Percentiles rank a stretch among this genome's conserved stretches.
These are phyloP conservation scores for Phalloptychus januarius DNA, from an alignment of 2,797 vertebrate species.

Conservation along the genomic window DNA sequence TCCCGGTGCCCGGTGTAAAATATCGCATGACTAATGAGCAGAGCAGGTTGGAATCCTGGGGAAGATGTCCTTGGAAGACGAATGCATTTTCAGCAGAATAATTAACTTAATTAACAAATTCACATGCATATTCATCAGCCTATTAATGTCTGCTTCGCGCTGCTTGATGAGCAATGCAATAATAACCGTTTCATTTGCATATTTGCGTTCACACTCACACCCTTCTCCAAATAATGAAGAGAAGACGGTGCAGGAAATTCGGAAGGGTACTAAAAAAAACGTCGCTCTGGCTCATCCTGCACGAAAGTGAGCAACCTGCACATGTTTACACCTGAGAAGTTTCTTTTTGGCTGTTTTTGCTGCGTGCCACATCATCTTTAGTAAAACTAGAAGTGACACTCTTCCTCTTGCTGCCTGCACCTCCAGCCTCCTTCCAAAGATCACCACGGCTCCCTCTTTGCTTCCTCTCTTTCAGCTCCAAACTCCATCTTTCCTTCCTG, in stretches of 20 bases:
- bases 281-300: conserved; percentile 24
- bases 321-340: background rate
- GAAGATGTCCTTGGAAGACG: conserved; percentile 99
- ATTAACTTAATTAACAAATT: conserved; percentile 99
- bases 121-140: conserved; percentile 99
- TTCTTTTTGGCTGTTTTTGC: conserved; percentile 15
- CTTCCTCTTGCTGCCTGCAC: conserved; percentile 43
- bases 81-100: conserved; percentile 99
- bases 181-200: conserved; percentile 99
- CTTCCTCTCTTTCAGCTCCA: conserved; percentile 63
- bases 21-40: conserved; percentile 96
- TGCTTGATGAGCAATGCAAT: conserved; percentile 98
- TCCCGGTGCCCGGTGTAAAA: conserved; percentile 86
- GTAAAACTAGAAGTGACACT: conserved; percentile 32
- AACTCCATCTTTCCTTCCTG: conserved; percentile 77
- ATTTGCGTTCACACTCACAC: conserved; percentile 88
- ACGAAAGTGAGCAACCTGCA: conserved; percentile 10
- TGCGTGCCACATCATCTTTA: conserved; percentile 23
- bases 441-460: conserved; percentile 53
- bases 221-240: conserved; percentile 84
- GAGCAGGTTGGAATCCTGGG: conserved; percentile 98
- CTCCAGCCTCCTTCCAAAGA: conserved; percentile 51
- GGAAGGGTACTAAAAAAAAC: conserved; percentile 40
- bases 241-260: conserved; percentile 42
- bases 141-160: conserved; percentile 98